Conservation (phyloP, 2,888 invertebrate genomes). For the Chalcosyrphus nemorum region DNA sequence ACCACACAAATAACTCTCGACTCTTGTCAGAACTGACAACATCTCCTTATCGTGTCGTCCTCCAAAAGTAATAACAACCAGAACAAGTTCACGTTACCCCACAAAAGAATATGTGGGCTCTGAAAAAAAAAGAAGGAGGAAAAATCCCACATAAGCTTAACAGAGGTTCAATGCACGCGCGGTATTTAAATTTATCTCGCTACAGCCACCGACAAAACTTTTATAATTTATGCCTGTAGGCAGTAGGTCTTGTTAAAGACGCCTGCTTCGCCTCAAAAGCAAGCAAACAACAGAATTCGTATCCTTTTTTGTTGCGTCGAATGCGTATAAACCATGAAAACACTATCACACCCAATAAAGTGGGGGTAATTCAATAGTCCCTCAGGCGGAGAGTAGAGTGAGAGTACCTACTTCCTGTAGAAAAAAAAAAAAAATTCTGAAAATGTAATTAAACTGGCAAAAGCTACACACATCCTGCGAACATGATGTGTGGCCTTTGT, state of each 20-base stretch:
- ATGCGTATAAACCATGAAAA: neutral
- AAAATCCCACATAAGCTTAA: neutral
- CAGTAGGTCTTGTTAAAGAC: neutral
- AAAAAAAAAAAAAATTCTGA: neutral
- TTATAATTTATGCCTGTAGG: constrained; percentile 29
- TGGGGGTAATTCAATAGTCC: neutral
- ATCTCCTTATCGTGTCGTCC: neutral
- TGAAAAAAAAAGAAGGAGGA: too few species aligned
- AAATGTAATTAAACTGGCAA: constrained; percentile 20
- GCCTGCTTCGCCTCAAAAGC: neutral
- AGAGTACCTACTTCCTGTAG: neutral
- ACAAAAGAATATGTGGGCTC: neutral
- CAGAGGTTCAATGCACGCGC: neutral
- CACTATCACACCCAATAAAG: neutral
- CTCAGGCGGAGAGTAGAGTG: neutral
- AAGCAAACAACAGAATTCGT: neutral
- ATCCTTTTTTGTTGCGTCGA: neutral
- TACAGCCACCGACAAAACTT: constrained; percentile 20
- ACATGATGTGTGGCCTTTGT: neutral
- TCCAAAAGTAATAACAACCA: neutral
- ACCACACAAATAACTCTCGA: neutral
- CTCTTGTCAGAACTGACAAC: neutral
- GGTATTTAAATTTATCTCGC: constrained; percentile 9
- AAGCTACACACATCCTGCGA: neutral
- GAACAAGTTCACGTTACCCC: neutral